These are phyloP conservation scores for Larimichthys crocea DNA, from an alignment of 2,113 vertebrate species.

Conservation along the genomic window DNA sequence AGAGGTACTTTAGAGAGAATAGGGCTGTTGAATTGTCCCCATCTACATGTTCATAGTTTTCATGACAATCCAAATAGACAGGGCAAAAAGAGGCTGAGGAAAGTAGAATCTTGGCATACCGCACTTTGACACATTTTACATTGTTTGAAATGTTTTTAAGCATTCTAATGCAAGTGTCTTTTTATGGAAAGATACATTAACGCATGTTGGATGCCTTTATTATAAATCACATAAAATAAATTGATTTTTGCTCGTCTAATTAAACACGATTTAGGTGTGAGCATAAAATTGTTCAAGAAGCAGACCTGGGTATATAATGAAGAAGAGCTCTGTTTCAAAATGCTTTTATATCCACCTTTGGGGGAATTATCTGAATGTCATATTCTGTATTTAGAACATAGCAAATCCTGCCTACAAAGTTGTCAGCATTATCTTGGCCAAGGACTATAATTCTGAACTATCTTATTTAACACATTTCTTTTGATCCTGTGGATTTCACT, in stretches of 20 bases:
- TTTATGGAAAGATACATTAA: conserved; percentile 72
- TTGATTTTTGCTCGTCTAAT: conserved; percentile 65
- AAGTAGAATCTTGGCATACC: conserved; percentile 79
- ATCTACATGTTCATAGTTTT: conserved; percentile 72
- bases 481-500: conserved; percentile 53
- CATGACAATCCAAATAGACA: conserved; percentile 85
- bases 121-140: conserved; percentile 86
- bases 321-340: conserved; percentile 65
- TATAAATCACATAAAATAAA: conserved; percentile 73
- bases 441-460: conserved; percentile 42
- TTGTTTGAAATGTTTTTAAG: conserved; percentile 81
- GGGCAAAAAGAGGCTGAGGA: conserved; percentile 72
- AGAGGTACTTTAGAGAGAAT: conserved; percentile 73
- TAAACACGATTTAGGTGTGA: conserved; percentile 72
- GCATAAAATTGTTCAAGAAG: conserved; percentile 68
- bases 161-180: conserved; percentile 82
- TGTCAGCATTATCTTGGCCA: conserved; percentile 51
- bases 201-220: conserved; percentile 85
- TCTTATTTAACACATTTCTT: conserved; percentile 16
- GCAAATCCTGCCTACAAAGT: conserved; percentile 50
- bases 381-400: conserved; percentile 14
- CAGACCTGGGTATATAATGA: conserved; percentile 40
- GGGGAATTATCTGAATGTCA: conserved; percentile 45
- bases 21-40: conserved; percentile 69
- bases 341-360: conserved; percentile 37